These are phyloP conservation scores for Telmatherina bonti DNA, from an alignment of 2,797 vertebrate species.

Conservation along the genomic window DNA sequence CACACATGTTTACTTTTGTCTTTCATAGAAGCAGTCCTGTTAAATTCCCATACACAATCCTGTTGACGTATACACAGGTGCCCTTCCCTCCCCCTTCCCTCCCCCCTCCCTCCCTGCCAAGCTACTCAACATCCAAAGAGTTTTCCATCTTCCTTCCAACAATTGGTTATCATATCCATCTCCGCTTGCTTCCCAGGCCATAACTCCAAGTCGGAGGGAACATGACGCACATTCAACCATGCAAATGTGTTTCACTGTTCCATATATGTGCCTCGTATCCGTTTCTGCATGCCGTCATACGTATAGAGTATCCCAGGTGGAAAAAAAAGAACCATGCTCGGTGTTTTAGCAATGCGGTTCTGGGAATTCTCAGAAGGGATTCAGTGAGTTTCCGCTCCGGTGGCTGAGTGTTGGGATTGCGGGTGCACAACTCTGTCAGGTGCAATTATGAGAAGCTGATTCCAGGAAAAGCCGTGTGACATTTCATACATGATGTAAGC, in stretches of 20 bases:
- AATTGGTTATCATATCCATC: constrained; percentile 65
- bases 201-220: constrained; percentile 46
- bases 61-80: constrained; percentile 66
- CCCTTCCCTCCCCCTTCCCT: constrained; percentile 38
- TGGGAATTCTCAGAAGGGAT: constrained; percentile 68
- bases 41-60: constrained; percentile 57
- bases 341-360: constrained; percentile 63
- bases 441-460: constrained; percentile 74
- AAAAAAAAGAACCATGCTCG: constrained; percentile 47
- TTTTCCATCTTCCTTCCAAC: constrained; percentile 26
- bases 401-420: constrained; percentile 66
- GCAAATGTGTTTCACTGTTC: constrained; percentile 65
- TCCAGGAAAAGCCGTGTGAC: constrained; percentile 78
- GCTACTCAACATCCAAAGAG: constrained; percentile 36
- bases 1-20: constrained; percentile 65
- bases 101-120: constrained; percentile 42
- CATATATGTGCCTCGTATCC: constrained; percentile 61
- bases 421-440: constrained; percentile 80
- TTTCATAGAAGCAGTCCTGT: constrained; percentile 63
- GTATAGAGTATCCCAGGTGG: constrained; percentile 72
- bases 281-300: constrained; percentile 68
- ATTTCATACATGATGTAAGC: constrained; percentile 77
- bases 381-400: constrained; percentile 72
- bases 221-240: constrained; percentile 66
- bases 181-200: constrained; percentile 41